These are phyloP conservation scores for Aphaenogaster rudis DNA, from an alignment of 1,140 invertebrate species.

Conservation along the genomic window DNA sequence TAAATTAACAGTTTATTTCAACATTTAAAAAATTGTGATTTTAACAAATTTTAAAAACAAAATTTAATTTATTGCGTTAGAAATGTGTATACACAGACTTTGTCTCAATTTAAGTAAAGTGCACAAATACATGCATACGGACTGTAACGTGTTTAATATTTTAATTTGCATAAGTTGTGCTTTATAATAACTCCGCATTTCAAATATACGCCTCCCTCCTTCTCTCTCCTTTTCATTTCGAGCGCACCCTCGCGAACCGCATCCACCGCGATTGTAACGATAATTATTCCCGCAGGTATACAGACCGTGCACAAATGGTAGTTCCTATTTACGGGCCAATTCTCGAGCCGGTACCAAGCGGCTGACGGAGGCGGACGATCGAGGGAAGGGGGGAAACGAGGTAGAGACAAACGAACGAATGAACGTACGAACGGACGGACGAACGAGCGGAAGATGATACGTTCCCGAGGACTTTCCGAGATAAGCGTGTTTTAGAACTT, in stretches of 20 bases:
- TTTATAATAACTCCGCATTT: slow-evolving; percentile 28
- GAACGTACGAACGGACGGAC: slow-evolving; percentile 14
- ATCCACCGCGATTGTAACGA: slow-evolving; percentile 53
- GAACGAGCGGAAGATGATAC: slow-evolving; percentile 64
- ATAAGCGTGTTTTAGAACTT: slow-evolving; percentile 75
- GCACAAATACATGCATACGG: too few species aligned
- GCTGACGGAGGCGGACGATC: slow-evolving; percentile 39
- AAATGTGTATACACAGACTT: too few species aligned
- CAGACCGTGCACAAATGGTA: slow-evolving; percentile 62
- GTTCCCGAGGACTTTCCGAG: slow-evolving; percentile 63
- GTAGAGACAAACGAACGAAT: slow-evolving; percentile 16
- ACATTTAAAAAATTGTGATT: too few species aligned
- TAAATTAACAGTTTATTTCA: too few species aligned
- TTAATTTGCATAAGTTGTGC: background rate
- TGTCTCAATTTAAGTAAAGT: too few species aligned
- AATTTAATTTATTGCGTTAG: too few species aligned
- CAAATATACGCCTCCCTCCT: background rate
- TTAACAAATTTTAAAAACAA: too few species aligned
- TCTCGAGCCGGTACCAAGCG: slow-evolving; percentile 66
- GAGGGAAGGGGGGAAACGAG: background rate
- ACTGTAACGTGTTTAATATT: background rate
- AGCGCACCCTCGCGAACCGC: slow-evolving; percentile 12
- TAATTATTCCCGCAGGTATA: slow-evolving; percentile 73
- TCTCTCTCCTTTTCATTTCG: background rate
- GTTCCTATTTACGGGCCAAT: slow-evolving; percentile 76